These are phyloP conservation scores for Apamea monoglypha DNA, from an alignment of 2,888 invertebrate species.

Conservation along the genomic window DNA sequence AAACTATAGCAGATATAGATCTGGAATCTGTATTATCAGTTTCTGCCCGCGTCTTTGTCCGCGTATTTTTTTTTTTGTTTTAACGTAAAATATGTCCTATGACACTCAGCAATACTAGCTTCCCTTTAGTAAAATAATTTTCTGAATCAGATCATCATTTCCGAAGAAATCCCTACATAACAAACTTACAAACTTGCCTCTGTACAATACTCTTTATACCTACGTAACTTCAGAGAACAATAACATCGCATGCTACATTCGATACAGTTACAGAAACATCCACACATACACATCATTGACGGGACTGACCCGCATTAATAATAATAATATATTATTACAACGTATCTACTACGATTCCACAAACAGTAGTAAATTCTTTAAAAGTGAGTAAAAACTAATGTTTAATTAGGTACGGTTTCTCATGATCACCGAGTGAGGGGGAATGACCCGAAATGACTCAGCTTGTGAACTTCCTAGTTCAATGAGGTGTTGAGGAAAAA, in stretches of 20 bases:
- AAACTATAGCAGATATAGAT: no score
- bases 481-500: constrained; percentile 9
- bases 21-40: no score
- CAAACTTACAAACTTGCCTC: no score
- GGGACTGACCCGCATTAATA: constrained; percentile 21
- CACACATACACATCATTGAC: not conserved
- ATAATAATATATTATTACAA: constrained; percentile 10
- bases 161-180: no score
- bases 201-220: no score
- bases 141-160: no score
- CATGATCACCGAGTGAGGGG: not conserved
- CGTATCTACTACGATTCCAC: constrained; percentile 11
- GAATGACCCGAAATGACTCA: constrained; percentile 44
- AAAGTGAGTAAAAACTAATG: not conserved
- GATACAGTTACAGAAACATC: not conserved
- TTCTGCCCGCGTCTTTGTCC: no score
- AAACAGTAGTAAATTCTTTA: constrained; percentile 41
- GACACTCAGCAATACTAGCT: no score
- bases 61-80: no score
- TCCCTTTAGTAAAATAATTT: not conserved
- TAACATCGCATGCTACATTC: not conserved
- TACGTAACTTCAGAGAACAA: not conserved
- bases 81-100: no score
- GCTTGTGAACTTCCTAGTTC: constrained; percentile 2
- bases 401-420: constrained; percentile 21